A percentile compares a stretch with the other conserved stretches of the same genome.
Evolutionary conservation across 1,140 invertebrate species (phyloP).

Genomic region (Ips nitidus): DNA sequence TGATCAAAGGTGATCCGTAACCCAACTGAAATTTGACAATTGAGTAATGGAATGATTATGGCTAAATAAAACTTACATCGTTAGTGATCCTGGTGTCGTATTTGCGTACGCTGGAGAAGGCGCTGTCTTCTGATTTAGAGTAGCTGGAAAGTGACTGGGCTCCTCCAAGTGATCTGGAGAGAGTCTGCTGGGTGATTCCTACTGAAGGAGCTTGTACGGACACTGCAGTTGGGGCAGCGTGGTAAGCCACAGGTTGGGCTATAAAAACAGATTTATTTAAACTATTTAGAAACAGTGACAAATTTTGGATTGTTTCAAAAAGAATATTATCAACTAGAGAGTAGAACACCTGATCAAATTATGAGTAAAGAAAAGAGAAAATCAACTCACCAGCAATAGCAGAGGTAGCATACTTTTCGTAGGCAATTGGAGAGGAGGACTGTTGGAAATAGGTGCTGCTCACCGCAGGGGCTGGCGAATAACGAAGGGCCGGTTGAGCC

Average conservation of each 20-base stretch:
- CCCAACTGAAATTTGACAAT: constrained; percentile 8
- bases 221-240: constrained; percentile 46
- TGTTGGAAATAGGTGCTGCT: constrained; percentile 35
- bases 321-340: neutral
- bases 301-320: no score
- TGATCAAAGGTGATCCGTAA: constrained; percentile 16
- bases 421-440: constrained; percentile 37
- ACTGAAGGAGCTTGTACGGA: constrained; percentile 54
- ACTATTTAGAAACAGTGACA: no score
- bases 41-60: constrained; percentile 23
- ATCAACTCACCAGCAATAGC: constrained; percentile 4
- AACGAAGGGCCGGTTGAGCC: constrained; percentile 41
- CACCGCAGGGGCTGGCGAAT: constrained; percentile 43
- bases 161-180: constrained; percentile 59
- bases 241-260: constrained; percentile 23
- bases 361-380: constrained; percentile 2
- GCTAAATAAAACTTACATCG: constrained; percentile 49
- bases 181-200: constrained; percentile 59
- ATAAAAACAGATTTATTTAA: neutral
- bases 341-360: constrained; percentile 7
- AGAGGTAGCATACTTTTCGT: constrained; percentile 5
- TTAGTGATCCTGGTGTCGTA: constrained; percentile 63
- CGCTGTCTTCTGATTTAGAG: constrained; percentile 63
- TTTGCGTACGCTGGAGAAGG: constrained; percentile 66
- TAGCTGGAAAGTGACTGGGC: constrained; percentile 59